A percentile compares a stretch with the other conserved stretches of the same genome.
Evolutionary conservation across 2,888 invertebrate genomes (phyloP).

Genomic region (Ceriagrion tenellum): DNA sequence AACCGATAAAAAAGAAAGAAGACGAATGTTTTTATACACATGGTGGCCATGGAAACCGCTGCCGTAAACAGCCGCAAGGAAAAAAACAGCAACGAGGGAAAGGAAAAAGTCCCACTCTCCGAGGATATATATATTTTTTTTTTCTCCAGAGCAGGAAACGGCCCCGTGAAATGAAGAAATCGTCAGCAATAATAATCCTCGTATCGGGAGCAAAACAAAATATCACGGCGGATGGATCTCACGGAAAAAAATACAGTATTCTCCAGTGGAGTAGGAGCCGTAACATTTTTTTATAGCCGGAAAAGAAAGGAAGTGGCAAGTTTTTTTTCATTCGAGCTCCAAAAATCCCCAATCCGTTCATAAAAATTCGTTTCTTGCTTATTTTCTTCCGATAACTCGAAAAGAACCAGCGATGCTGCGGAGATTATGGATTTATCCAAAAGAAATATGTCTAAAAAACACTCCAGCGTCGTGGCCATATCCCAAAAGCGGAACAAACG

Average conservation of each 20-base stretch:
- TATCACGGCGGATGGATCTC: not conserved
- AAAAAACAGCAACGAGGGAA: not conserved
- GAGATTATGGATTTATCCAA: not conserved
- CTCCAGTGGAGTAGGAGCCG: not conserved
- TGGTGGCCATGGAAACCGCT: not conserved
- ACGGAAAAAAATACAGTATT: not conserved
- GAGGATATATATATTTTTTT: not conserved
- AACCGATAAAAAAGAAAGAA: not conserved
- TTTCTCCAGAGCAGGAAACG: not conserved
- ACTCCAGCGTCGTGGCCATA: no score
- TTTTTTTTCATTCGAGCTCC: not conserved
- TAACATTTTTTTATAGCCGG: not conserved
- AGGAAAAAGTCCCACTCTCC: not conserved
- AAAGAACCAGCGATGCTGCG: not conserved
- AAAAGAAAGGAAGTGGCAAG: not conserved
- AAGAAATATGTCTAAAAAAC: not conserved
- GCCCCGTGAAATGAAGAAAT: constrained; percentile 24
- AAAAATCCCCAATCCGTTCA: not conserved
- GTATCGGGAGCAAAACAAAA: constrained; percentile 10
- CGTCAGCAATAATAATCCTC: constrained; percentile 31
- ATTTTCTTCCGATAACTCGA: constrained; percentile 7
- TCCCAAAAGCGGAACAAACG: no score
- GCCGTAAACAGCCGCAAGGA: constrained; percentile 3
- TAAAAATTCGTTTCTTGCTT: not conserved
- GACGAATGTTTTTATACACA: not conserved